Evolutionary conservation across 2,113 vertebrate species (phyloP), one percentile per base, ranked within the genome.

Genomic region (Salvelinus sp.): DNA sequence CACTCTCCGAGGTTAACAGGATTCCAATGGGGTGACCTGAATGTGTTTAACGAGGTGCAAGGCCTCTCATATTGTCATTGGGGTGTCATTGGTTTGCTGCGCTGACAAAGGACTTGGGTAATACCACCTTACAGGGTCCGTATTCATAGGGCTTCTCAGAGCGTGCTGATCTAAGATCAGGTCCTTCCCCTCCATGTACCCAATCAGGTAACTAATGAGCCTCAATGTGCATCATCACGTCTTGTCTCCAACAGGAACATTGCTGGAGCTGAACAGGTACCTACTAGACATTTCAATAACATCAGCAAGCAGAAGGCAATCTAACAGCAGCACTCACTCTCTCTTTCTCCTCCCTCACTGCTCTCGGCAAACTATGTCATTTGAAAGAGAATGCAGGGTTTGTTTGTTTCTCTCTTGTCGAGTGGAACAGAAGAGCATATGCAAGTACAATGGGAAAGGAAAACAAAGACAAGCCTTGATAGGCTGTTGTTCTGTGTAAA

Each of bases 1-100:
- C 74, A 57, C 28, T 23, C 33, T 25, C 57, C 47, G 58, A 47
- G 75, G n/a, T 77, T 69, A 81, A 58, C 76, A 14, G 74, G 69
- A 73, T 74, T 75, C 38, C 10, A 58, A 64, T 70, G 60, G 74
- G 71, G 80, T 30, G 74, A 69, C 33, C 44, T 50, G 27, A 57
- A 73, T 72, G 65, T 65, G 33, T 76, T 75, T 62, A 69, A 76
- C 73, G 62, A 54, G 71, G 65, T 72, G 20, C 54, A 25, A 4
- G 80, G 27, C 57, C 16, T 33, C 76, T 82, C 25, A 70, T 62
- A 65, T 62, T 78, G 58, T 28, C 66, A 12, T 73, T 5, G 23
- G n/a, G 6, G 58, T 62, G n/a, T 16, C 16, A 62, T 10, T n/a
- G 38, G 38, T 44, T 44, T 44, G 2, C 38, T 44, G 38, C 9